Evolutionary conservation across 2,888 invertebrate genomes (phyloP).

Genomic region (Chrysolina americana): DNA sequence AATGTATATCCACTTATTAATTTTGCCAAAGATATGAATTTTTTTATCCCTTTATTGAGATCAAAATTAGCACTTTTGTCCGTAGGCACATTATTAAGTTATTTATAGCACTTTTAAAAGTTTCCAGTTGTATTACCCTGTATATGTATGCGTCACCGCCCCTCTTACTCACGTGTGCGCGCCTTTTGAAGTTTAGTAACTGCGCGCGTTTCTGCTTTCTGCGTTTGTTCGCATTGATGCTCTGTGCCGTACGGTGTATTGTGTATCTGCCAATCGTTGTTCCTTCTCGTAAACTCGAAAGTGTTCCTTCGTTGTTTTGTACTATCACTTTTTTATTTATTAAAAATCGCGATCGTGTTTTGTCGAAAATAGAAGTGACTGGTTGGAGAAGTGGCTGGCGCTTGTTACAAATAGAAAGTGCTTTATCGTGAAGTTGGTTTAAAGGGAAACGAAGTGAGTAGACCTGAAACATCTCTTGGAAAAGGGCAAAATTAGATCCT

Average conservation of each 20-base stretch:
- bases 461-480: not conserved
- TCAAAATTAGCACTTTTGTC: too few species aligned
- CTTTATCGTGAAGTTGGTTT: not conserved
- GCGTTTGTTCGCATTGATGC: not conserved
- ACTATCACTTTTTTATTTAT: conserved; percentile 12
- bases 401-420: conserved; percentile 4
- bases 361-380: conserved; percentile 20
- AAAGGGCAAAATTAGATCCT: not conserved
- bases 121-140: conserved; percentile 2
- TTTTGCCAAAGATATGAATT: too few species aligned
- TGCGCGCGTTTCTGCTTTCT: too few species aligned
- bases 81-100: too few species aligned
- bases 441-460: not conserved
- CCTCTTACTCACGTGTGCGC: conserved; percentile 1
- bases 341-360: conserved; percentile 11
- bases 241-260: not conserved
- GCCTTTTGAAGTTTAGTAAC: not conserved
- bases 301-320: conserved; percentile 5
- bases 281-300: not conserved
- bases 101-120: too few species aligned
- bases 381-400: conserved; percentile 14
- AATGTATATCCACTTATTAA: too few species aligned
- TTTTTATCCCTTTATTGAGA: too few species aligned
- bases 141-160: conserved; percentile 14
- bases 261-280: too few species aligned